phyloP scores from a whole-genome alignment of 2,113 vertebrate genomes.

The Blennius ocellaris region DNA sequence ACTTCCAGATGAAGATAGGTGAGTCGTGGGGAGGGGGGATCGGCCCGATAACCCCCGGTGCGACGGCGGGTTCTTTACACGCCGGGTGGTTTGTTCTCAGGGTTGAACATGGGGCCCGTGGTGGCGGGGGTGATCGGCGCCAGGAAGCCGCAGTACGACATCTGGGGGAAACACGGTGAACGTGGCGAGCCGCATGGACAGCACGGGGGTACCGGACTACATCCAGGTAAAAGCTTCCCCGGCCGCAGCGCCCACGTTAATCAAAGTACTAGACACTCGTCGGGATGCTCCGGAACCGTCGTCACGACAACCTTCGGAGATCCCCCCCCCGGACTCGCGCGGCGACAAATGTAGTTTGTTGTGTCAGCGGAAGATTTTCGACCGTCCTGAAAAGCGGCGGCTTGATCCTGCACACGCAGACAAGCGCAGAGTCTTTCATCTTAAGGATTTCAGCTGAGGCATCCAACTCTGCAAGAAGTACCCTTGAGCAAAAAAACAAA shows the following conservation, averaged over 20 bases:
- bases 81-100: conserved; percentile 69
- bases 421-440: conserved; percentile 2
- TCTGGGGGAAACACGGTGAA: conserved; percentile 99
- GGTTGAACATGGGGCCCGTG: conserved; percentile 95
- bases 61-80: too few species aligned
- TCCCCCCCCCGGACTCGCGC: not conserved
- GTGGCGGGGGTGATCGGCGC: conserved; percentile 96
- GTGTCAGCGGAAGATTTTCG: not conserved
- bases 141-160: conserved; percentile 95
- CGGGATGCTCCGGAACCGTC: not conserved
- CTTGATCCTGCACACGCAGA: conserved; percentile 10
- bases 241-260: not conserved
- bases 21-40: conserved; percentile 38
- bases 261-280: conserved; percentile 25
- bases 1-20: conserved; percentile 98
- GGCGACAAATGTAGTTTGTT: conserved; percentile 3
- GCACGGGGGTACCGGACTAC: conserved; percentile 93
- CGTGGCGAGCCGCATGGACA: conserved; percentile 97
- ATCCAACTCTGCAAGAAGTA: conserved; percentile 41
- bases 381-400: too few species aligned
- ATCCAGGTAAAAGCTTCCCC: conserved; percentile 89
- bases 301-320: not conserved
- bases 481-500: conserved; percentile 35
- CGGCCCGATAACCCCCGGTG: not conserved
- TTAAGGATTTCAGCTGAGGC: conserved; percentile 20